Conservation (phyloP, 1,140 invertebrate genomes). For the Micrasema minimum region DNA sequence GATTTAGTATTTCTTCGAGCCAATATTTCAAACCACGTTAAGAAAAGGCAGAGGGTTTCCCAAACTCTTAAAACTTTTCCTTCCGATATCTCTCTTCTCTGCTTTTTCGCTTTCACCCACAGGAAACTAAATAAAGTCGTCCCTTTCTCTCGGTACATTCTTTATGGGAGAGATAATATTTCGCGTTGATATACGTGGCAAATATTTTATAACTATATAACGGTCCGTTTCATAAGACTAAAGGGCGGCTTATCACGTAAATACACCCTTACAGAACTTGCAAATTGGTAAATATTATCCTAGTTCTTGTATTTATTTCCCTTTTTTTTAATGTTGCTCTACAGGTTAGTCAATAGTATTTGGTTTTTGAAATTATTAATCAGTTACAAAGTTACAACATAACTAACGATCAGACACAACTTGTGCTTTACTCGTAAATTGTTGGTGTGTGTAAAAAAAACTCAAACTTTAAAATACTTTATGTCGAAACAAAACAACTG, state of each 20-base stretch:
- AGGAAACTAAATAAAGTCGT: not conserved
- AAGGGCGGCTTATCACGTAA: constrained; percentile 35
- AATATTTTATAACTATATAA: constrained; percentile 51
- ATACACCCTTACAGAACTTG: not conserved
- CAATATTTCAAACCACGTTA: constrained; percentile 24
- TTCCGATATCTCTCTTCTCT: constrained; percentile 46
- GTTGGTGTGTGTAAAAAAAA: no score
- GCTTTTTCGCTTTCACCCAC: not conserved
- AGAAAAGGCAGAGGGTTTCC: constrained; percentile 43
- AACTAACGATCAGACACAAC: no score
- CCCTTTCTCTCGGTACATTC: constrained; percentile 34
- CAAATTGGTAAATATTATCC: constrained; percentile 32
- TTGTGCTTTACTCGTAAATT: no score
- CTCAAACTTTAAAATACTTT: no score
- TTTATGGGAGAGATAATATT: constrained; percentile 52
- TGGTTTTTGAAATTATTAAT: no score
- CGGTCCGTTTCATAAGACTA: constrained; percentile 35
- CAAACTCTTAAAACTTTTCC: constrained; percentile 49
- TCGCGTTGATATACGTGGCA: constrained; percentile 47
- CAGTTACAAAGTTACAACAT: no score
- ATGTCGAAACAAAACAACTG: no score
- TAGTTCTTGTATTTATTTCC: no score
- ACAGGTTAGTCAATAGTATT: no score
- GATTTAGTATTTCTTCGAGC: not conserved
- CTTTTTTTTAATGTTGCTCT: no score